Percentiles rank a stretch among this genome's conserved stretches.
Conservation (phyloP, 2,888 invertebrate genomes). For the Cyaniris semiargus region DNA sequence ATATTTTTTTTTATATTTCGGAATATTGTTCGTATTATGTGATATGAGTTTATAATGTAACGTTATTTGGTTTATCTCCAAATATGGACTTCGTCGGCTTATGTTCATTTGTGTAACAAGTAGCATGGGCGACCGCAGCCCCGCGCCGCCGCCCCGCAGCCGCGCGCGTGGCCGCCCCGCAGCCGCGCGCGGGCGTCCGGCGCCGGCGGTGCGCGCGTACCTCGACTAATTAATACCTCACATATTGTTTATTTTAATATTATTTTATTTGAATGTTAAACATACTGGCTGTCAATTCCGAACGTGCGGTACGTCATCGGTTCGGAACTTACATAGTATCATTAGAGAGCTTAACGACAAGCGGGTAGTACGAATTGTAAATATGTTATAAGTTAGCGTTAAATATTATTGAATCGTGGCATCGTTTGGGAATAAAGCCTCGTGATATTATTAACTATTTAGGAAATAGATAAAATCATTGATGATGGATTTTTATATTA, state of each 20-base stretch:
- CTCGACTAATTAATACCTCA: conserved; percentile 74
- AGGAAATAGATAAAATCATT: conserved; percentile 79
- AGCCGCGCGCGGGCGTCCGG: conserved; percentile 40
- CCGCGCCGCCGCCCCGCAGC: conserved; percentile 44
- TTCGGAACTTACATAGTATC: conserved; percentile 52
- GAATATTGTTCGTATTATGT: conserved; percentile 73
- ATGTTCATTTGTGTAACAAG: conserved; percentile 46
- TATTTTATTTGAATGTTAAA: conserved; percentile 73
- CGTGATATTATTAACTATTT: conserved; percentile 80
- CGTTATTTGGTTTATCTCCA: conserved; percentile 62
- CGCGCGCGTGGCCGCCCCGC: conserved; percentile 42
- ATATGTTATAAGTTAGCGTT: conserved; percentile 70
- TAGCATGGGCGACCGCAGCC: conserved; percentile 31
- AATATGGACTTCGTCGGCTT: conserved; percentile 57
- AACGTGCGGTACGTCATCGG: conserved; percentile 47
- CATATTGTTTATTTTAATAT: conserved; percentile 71
- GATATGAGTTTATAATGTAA: conserved; percentile 70
- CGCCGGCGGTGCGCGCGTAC: conserved; percentile 52
- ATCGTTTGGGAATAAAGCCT: conserved; percentile 70
- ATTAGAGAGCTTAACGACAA: conserved; percentile 71
- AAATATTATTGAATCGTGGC: conserved; percentile 69
- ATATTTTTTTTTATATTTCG: conserved; percentile 54
- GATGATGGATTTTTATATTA: conserved; percentile 80
- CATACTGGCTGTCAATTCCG: conserved; percentile 54
- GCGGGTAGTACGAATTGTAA: conserved; percentile 78